Base-by-base conservation (phyloP, 1,140 invertebrate species). In the Trialeurodes vaporariorum region DNA sequence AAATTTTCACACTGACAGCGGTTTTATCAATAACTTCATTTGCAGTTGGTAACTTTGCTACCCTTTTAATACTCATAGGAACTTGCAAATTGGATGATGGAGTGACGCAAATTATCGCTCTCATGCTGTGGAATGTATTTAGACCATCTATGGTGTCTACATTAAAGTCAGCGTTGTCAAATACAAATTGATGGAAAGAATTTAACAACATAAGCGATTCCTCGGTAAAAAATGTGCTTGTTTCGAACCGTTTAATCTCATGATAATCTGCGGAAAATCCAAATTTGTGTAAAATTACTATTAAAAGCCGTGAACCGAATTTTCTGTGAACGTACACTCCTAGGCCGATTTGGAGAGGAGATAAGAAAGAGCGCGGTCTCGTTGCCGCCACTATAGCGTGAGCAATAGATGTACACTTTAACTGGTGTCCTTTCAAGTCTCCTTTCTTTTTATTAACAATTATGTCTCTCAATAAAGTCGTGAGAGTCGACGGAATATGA, bases 101-200 rank as follows among this genome's bases (percentile, higher is more conserved):
- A 59, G 71, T 72, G n/a, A 71, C 59, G 67, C 64, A 69, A 21
- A 27, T 22, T 24, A 73, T 71, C 13, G 70, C 70, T 25, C 71
- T 73, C 73, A 75, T 75, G 12, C 40, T 59, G 67, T 76, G 75
- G 65, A 76, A 73, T 34, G 73, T 74, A 27, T 71, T 69, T 23
- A 64, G 25, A 13, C 73, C 73, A 69, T 74, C 72, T 27, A 75
- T 23, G 27, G 73, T 75, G 24, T 69, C 34, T 9, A 64, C 63
- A 68, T 74, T 75, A 59, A 68, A 64, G 66, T 75, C 73, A 25
- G 74, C 73, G 65, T 75, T 75, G 58, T 75, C 73, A 49, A 71
- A 74, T 63, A 72, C 68, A 67, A 75, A 75, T 69, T 74, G 73
- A 63, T 58, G 68, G 65, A 72, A 73, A 64, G 70, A 66, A 24